A percentile compares a stretch with the other conserved stretches of the same genome.
Conservation (phyloP, 2,797 vertebrate species). For the Catostomus latipinnis region DNA sequence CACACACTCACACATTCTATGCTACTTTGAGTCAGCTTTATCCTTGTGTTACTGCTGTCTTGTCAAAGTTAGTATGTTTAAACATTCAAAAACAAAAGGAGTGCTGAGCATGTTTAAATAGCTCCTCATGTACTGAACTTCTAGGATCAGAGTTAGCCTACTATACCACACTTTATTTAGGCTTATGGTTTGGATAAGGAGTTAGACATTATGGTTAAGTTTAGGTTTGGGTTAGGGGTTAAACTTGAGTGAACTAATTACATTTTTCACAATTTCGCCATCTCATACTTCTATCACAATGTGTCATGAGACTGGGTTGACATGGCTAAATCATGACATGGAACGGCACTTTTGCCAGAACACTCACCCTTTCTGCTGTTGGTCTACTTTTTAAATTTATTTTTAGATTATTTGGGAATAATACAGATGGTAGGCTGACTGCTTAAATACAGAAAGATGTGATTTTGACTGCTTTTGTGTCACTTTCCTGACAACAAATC, state of each 20-base stretch:
- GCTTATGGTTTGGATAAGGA: too few relatives aligned
- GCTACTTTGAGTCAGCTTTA: not conserved
- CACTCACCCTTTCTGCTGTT: too few relatives aligned
- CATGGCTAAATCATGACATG: too few relatives aligned
- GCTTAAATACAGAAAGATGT: not conserved
- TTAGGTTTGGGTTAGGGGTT: too few relatives aligned
- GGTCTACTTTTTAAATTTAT: too few relatives aligned
- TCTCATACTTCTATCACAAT: too few relatives aligned
- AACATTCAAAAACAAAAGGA: constrained; percentile 1
- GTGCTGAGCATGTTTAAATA: not conserved
- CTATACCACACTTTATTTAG: too few relatives aligned
- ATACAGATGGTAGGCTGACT: not conserved
- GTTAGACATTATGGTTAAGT: too few relatives aligned
- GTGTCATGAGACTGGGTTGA: too few relatives aligned
- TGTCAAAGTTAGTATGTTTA: constrained; percentile 11
- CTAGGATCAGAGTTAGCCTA: not conserved
- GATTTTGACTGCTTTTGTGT: not conserved
- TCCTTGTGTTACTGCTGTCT: constrained; percentile 7
- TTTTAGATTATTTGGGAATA: not conserved
- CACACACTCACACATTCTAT: not conserved
- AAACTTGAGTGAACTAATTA: too few relatives aligned
- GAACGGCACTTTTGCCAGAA: too few relatives aligned
- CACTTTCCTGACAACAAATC: not conserved
- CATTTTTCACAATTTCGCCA: too few relatives aligned
- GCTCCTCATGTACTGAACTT: not conserved